Evolutionary conservation across 2,797 vertebrate genomes (phyloP), one percentile per base, ranked within the genome.

Genomic region (Clarias laeviceps): DNA sequence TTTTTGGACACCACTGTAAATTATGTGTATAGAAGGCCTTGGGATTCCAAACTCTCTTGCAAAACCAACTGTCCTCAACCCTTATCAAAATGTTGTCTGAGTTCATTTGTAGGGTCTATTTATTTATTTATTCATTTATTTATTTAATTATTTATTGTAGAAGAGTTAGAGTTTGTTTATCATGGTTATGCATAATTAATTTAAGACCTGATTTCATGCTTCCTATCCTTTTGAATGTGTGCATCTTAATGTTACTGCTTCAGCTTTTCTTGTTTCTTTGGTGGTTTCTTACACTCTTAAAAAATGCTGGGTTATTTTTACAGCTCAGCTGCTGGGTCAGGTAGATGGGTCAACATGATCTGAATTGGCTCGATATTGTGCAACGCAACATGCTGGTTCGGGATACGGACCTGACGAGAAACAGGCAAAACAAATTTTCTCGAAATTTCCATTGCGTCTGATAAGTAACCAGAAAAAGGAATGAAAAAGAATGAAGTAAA

Each of bases 271-370:
- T 76, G 2, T 76, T 50, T 29, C 72, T 76, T 12, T 15, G 22
- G 22, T 45, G 69, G 37, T 72, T 24, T 72, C 11, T 45, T 45
- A 5, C 32, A 20, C 2, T 69, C 18, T 20, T 50, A 2, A 37
- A 68, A 69, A 37, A 73, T 56, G 17, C n/a, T 56, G 17, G 50
- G n/a, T 54, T 76, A 76, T 76, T 76, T 76, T 76, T 74, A 54
- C 24, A 74, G 70, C 45, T n/a, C 40, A 15, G 22, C n/a, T 45
- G 37, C 40, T 27, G n/a, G 50, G 50, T 76, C 72, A 29, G 50
- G 45, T 18, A 76, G 50, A 8, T 29, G 72, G 45, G 72, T 76
- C 72, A 56, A 1, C 14, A 17, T 76, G 5, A 76, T 29, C 27
- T 9, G 56, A 76, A 76, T 54, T 56, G 50, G 45, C 24, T 76